Conservation (phyloP, 1,140 invertebrate genomes). For the Radopholus similis region DNA sequence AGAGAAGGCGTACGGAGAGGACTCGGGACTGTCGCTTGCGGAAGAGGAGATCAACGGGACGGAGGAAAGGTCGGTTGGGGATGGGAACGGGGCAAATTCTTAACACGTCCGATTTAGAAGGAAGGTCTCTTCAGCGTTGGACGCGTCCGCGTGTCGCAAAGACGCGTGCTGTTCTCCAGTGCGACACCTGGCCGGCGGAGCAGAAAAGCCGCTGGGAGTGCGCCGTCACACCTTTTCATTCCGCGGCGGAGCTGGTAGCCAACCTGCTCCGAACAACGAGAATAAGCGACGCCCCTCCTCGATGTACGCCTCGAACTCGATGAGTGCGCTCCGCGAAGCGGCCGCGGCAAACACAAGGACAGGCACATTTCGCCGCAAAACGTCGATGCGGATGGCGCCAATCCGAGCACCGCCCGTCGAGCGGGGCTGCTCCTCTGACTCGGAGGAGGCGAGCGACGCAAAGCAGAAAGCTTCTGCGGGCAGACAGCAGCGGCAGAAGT, state of each 20-base stretch:
- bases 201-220: background rate
- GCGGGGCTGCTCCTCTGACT: background rate
- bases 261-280: background rate
- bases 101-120: background rate
- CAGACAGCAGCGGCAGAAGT: too few species aligned
- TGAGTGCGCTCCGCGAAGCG: too few species aligned
- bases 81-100: too few species aligned
- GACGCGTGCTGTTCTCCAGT: background rate
- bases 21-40: slow-evolving; percentile 33
- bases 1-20: slow-evolving; percentile 17
- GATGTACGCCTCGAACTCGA: too few species aligned
- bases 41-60: slow-evolving; percentile 19
- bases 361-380: background rate
- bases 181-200: too few species aligned
- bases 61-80: background rate
- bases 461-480: too few species aligned
- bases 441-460: background rate
- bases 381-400: background rate
- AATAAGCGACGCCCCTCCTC: background rate
- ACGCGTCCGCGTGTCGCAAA: too few species aligned
- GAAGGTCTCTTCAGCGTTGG: background rate
- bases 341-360: too few species aligned
- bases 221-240: too few species aligned
- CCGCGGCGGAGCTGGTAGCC: too few species aligned
- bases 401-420: background rate